Evolutionary conservation across 2,888 invertebrate species (phyloP).

Genomic region (Lymantria dispar): DNA sequence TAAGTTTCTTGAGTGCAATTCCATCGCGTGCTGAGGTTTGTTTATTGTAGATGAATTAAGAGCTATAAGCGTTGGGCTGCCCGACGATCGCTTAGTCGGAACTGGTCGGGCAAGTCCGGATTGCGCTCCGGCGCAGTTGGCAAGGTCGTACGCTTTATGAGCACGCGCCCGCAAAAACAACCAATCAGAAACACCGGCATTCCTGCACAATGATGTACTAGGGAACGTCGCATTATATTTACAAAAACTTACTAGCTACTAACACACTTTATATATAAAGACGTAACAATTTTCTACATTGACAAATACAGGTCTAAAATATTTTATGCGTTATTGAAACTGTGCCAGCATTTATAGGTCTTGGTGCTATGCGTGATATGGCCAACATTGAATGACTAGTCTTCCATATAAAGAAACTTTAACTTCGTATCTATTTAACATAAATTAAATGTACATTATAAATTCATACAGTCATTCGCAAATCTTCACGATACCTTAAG

Average conservation of each 20-base stretch:
- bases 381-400: constrained; percentile 8
- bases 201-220: constrained; percentile 54
- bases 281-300: too few species aligned
- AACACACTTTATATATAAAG: too few species aligned
- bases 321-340: constrained; percentile 23
- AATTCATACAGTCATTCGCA: too few species aligned
- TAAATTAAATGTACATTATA: too few species aligned
- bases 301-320: too few species aligned
- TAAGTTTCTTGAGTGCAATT: constrained; percentile 47
- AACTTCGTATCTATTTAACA: too few species aligned
- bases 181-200: constrained; percentile 55
- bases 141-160: constrained; percentile 67
- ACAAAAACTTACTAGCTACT: too few species aligned
- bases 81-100: constrained; percentile 36
- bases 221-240: constrained; percentile 28
- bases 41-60: constrained; percentile 50
- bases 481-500: too few species aligned
- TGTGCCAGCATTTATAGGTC: constrained; percentile 26
- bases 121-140: constrained; percentile 59
- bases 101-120: constrained; percentile 69
- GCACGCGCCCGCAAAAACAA: constrained; percentile 65
- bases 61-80: constrained; percentile 5
- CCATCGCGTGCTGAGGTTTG: constrained; percentile 70
- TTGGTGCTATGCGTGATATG: constrained; percentile 17
- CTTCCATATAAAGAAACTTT: too few species aligned